Conservation (phyloP, 2,113 vertebrate species). For the Pollachius pollachius region DNA sequence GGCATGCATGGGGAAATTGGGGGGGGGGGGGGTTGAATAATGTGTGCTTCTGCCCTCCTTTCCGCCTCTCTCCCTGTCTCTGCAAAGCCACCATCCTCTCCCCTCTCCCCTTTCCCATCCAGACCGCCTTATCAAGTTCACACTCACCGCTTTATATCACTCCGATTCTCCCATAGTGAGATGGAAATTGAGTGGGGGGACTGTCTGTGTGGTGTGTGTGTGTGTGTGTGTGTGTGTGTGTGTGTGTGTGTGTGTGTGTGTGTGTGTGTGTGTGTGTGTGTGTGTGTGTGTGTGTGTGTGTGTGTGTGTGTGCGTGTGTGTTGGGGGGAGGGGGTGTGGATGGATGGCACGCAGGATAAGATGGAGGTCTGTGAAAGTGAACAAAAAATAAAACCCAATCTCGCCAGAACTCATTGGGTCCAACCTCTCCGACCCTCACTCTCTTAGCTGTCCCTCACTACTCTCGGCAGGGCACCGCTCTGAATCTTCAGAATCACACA, state of each 20-base stretch:
- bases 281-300: too few relatives aligned
- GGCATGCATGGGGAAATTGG: too few relatives aligned
- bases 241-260: too few relatives aligned
- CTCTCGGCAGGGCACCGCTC: constrained; percentile 28
- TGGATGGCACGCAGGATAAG: constrained; percentile 69
- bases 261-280: too few relatives aligned
- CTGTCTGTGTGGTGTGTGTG: neutral
- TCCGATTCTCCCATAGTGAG: constrained; percentile 65
- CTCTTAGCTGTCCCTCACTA: constrained; percentile 13
- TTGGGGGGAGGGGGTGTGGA: constrained; percentile 14
- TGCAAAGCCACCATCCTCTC: constrained; percentile 39
- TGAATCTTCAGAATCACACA: constrained; percentile 51
- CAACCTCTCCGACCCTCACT: constrained; percentile 9
- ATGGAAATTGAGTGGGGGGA: constrained; percentile 69
- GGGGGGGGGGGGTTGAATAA: too few relatives aligned
- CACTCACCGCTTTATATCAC: constrained; percentile 71
- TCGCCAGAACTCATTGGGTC: constrained; percentile 40
- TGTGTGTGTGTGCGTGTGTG: too few relatives aligned
- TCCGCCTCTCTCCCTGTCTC: constrained; percentile 39
- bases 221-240: too few relatives aligned
- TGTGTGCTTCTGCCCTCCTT: constrained; percentile 25
- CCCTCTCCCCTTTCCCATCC: constrained; percentile 43
- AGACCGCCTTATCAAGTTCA: constrained; percentile 57
- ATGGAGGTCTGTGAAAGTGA: constrained; percentile 63
- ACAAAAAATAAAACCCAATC: constrained; percentile 74